Evolutionary conservation across 1,140 invertebrate genomes (phyloP).

Genomic region (Cardiocondyla obscurior): DNA sequence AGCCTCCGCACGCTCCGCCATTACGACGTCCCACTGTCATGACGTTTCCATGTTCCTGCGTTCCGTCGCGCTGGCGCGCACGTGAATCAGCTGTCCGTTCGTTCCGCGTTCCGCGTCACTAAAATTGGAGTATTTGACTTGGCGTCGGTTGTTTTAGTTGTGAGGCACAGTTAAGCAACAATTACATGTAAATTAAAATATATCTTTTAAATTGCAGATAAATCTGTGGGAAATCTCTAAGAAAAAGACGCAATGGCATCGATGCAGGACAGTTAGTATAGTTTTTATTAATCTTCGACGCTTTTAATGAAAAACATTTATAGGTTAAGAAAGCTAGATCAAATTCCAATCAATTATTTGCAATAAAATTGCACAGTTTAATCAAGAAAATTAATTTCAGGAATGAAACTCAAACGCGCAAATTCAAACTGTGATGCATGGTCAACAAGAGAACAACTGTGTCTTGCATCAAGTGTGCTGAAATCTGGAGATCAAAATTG

Average conservation of each 20-base stretch:
- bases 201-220: background rate
- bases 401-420: conserved; percentile 87
- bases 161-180: too few species aligned
- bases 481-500: conserved; percentile 97
- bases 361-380: background rate
- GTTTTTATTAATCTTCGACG: background rate
- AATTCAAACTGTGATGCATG: conserved; percentile 89
- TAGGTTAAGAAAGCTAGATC: conserved; percentile 13
- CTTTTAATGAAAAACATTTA: conserved; percentile 10
- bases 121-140: too few species aligned
- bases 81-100: conserved; percentile 52
- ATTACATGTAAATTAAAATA: too few species aligned
- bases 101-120: conserved; percentile 24
- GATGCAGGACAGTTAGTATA: conserved; percentile 75
- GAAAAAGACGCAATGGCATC: conserved; percentile 65
- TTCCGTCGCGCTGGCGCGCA: background rate
- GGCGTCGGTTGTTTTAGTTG: too few species aligned
- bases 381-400: conserved; percentile 68
- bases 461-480: conserved; percentile 93
- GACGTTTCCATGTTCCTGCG: conserved; percentile 49
- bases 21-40: conserved; percentile 47
- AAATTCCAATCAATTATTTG: background rate
- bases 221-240: background rate
- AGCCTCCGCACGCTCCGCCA: conserved; percentile 57
- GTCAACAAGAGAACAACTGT: conserved; percentile 93